These are phyloP conservation scores for Apolygus lucorum DNA, from an alignment of 1,140 invertebrate species.

Conservation along the genomic window DNA sequence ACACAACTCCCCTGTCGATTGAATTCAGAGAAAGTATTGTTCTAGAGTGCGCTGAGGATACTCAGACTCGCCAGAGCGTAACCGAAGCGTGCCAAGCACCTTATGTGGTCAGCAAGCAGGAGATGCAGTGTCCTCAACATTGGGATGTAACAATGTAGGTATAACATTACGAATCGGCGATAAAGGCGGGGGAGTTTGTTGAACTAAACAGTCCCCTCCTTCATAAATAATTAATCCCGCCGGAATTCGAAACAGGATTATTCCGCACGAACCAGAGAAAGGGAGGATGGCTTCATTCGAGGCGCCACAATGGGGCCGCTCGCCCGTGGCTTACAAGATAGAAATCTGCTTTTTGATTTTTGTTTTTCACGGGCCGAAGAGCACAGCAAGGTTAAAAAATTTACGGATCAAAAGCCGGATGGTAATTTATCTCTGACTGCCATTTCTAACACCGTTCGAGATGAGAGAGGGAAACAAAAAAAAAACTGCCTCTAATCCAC, in stretches of 20 bases:
- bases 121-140: not conserved
- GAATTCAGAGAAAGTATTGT: too few relatives aligned
- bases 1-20: too few relatives aligned
- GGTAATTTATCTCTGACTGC: not conserved
- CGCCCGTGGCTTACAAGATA: not conserved
- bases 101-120: too few relatives aligned
- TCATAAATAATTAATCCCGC: not conserved
- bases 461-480: too few relatives aligned
- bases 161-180: not conserved
- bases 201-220: not conserved
- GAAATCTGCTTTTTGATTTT: not conserved
- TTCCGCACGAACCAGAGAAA: not conserved
- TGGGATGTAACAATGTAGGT: not conserved
- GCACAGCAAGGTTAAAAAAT: not conserved
- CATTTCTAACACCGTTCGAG: not conserved
- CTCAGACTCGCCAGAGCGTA: not conserved
- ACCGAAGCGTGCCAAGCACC: not conserved
- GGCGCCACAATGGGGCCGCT: not conserved
- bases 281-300: not conserved
- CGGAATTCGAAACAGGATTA: not conserved
- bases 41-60: too few relatives aligned
- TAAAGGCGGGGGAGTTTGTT: not conserved
- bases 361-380: not conserved
- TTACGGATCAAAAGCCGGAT: not conserved
- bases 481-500: too few relatives aligned